A percentile compares a stretch with the other conserved stretches of the same genome.
phyloP scores from a whole-genome alignment of 2,888 invertebrate species.

The Hemicrepidius hirtus region DNA sequence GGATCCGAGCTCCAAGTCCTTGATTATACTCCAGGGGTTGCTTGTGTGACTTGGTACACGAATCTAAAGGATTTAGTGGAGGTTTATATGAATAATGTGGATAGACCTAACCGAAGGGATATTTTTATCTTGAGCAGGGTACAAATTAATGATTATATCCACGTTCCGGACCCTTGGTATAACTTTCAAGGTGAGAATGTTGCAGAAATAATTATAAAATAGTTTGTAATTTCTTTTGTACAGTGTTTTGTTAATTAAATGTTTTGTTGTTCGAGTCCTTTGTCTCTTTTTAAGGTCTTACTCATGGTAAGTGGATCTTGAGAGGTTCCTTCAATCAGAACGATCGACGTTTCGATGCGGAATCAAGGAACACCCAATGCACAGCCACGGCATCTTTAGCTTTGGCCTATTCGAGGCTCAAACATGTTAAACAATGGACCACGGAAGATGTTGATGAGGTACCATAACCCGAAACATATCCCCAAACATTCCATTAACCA shows the following conservation, averaged over 20 bases:
- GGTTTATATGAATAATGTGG: conserved; percentile 68
- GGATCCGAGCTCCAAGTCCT: conserved; percentile 58
- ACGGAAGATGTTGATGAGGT: conserved; percentile 70
- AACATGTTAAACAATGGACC: conserved; percentile 66
- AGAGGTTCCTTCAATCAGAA: conserved; percentile 67
- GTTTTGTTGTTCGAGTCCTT: neutral
- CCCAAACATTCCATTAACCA: neutral
- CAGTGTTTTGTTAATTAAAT: neutral
- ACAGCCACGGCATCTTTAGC: conserved; percentile 70
- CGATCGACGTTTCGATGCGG: conserved; percentile 65
- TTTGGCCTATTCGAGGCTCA: conserved; percentile 66
- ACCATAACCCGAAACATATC: conserved; percentile 18
- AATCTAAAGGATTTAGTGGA: conserved; percentile 67
- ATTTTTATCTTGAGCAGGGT: conserved; percentile 67
- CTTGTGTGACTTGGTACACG: conserved; percentile 69
- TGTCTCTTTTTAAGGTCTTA: conserved; percentile 51
- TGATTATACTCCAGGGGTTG: conserved; percentile 63
- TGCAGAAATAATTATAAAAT: too few species aligned
- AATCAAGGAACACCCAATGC: conserved; percentile 70
- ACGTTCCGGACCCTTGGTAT: conserved; percentile 66
- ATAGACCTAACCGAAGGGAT: conserved; percentile 61
- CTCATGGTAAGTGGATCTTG: conserved; percentile 67
- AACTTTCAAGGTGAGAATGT: conserved; percentile 66
- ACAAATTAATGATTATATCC: conserved; percentile 64
- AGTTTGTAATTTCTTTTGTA: neutral